Percentiles rank a stretch among this genome's conserved stretches.
These are phyloP conservation scores for Delichon dasypus DNA, from an alignment of 2,797 vertebrate genomes.

Conservation along the genomic window DNA sequence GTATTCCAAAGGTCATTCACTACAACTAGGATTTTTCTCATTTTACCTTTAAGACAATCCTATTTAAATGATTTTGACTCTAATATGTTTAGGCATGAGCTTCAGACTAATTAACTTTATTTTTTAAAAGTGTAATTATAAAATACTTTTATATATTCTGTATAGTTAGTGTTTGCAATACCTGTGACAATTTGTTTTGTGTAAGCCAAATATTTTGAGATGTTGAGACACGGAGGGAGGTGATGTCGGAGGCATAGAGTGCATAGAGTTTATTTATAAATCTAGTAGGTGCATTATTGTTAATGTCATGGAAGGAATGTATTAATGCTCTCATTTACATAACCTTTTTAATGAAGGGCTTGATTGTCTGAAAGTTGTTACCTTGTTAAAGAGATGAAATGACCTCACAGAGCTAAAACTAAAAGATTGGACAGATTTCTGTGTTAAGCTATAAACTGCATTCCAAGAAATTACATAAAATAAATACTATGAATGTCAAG, in stretches of 20 bases:
- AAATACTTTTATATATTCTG: not conserved
- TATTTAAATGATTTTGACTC: not conserved
- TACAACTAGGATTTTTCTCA: not conserved
- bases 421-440: not conserved
- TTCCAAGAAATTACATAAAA: slow-evolving; percentile 24
- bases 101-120: not conserved
- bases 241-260: not conserved
- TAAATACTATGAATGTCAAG: not conserved
- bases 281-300: not conserved
- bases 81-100: not conserved
- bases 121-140: not conserved
- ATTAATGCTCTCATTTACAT: not conserved
- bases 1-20: not conserved
- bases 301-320: not conserved
- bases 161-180: not conserved
- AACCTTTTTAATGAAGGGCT: not conserved
- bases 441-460: not conserved
- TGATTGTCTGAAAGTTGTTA: not conserved
- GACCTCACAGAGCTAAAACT: not conserved
- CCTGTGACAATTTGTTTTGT: not conserved
- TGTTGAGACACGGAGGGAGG: not conserved
- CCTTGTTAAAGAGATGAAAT: not conserved
- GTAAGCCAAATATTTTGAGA: not conserved
- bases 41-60: not conserved
- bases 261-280: not conserved